Evolutionary conservation across 2,797 vertebrate species (phyloP).

Genomic region (Enteromius radiatus): DNA sequence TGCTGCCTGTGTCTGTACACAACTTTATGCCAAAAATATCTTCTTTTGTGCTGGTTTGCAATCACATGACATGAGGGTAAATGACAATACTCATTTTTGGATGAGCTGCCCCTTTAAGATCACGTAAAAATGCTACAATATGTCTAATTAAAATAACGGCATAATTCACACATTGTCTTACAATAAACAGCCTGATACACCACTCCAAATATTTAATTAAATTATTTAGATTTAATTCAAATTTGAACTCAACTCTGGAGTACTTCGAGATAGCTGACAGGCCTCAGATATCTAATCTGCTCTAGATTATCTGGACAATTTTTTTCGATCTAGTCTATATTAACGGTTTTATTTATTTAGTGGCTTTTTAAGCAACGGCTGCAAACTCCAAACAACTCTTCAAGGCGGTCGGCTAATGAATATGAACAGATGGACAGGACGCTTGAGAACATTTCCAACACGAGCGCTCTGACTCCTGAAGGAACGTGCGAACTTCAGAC

Average conservation of each 20-base stretch:
- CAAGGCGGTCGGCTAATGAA: background rate
- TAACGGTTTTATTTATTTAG: background rate
- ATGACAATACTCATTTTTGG: background rate
- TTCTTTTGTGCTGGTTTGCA: background rate
- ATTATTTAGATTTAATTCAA: background rate
- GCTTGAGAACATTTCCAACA: slow-evolving; percentile 15
- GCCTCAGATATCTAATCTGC: background rate
- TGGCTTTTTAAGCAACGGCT: background rate
- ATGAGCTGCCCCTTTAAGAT: background rate
- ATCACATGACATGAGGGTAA: background rate
- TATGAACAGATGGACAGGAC: slow-evolving; percentile 30
- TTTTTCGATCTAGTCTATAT: background rate
- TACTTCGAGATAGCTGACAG: background rate
- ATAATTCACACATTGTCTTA: background rate
- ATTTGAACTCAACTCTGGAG: background rate
- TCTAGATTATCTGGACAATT: background rate
- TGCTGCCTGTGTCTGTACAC: background rate
- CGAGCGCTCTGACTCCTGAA: slow-evolving; percentile 12
- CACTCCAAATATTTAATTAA: background rate
- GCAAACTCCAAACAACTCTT: background rate
- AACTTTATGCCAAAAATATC: background rate
- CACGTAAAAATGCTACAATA: background rate
- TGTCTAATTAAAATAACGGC: background rate
- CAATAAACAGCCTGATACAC: background rate
- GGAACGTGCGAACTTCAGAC: slow-evolving; percentile 47